Evolutionary conservation across 1,140 invertebrate species (phyloP).

Genomic region (Sweltsa coloradensis): DNA sequence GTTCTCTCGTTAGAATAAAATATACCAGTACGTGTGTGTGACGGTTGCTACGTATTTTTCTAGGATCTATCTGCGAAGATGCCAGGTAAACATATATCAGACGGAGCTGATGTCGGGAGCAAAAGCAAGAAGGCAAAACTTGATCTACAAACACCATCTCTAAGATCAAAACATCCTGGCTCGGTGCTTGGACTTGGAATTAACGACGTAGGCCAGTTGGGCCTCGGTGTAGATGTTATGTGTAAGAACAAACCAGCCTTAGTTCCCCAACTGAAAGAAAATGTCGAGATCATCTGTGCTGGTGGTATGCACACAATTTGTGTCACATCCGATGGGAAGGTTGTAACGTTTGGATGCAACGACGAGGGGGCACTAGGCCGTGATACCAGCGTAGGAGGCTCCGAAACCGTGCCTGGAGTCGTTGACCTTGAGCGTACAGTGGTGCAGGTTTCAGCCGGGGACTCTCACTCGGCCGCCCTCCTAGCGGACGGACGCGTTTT

Average conservation of each 20-base stretch:
- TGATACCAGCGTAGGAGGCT: constrained; percentile 58
- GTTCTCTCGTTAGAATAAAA: too few relatives aligned
- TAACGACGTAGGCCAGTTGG: constrained; percentile 83
- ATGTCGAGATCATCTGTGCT: constrained; percentile 61
- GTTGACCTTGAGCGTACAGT: constrained; percentile 55
- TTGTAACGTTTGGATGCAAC: constrained; percentile 87
- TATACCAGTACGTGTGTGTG: too few relatives aligned
- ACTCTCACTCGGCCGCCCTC: constrained; percentile 84
- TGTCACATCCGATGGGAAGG: constrained; percentile 65
- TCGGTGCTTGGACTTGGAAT: constrained; percentile 69
- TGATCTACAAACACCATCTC: too few relatives aligned
- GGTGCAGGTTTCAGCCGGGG: constrained; percentile 72
- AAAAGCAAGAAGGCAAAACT: too few relatives aligned
- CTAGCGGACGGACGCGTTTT: constrained; percentile 73
- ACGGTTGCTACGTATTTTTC: too few relatives aligned
- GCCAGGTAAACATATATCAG: too few relatives aligned
- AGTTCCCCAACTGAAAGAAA: constrained; percentile 45
- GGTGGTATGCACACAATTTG: constrained; percentile 91
- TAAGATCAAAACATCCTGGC: constrained; percentile 38
- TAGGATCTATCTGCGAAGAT: too few relatives aligned
- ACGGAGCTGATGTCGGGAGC: too few relatives aligned
- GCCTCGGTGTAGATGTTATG: constrained; percentile 69
- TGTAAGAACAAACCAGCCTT: constrained; percentile 58
- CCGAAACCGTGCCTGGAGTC: constrained; percentile 50
- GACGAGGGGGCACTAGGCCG: constrained; percentile 88